Conservation (phyloP, 2,888 invertebrate genomes). For the Cephus pygmeus region DNA sequence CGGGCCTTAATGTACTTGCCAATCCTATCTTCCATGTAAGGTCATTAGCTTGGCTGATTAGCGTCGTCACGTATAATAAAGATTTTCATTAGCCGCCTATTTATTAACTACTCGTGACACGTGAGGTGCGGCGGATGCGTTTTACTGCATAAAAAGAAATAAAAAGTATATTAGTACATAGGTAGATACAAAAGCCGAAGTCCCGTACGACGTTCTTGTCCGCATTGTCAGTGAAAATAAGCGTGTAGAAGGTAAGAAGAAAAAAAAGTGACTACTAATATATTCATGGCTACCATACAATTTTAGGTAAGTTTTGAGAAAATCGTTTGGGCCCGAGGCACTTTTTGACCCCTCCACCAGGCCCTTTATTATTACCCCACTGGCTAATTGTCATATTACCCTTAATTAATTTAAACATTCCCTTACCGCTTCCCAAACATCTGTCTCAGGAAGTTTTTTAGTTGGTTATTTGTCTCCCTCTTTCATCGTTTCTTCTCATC, state of each 20-base stretch:
- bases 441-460: not conserved
- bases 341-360: not conserved
- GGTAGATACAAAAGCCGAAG: not conserved
- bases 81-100: constrained; percentile 48
- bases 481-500: not conserved
- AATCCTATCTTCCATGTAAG: not conserved
- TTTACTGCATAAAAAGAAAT: not conserved
- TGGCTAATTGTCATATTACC: not conserved
- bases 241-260: not conserved
- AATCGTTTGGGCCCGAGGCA: not conserved
- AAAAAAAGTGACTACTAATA: not conserved
- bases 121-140: constrained; percentile 26
- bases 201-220: not conserved
- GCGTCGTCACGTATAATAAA: constrained; percentile 40
- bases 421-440: not conserved
- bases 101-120: constrained; percentile 45
- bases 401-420: not conserved
- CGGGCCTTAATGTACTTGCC: not conserved
- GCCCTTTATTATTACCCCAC: not conserved
- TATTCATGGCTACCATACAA: not conserved
- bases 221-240: not conserved
- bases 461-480: not conserved
- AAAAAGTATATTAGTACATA: not conserved
- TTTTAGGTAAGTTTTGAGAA: not conserved
- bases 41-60: not conserved